Evolutionary conservation across 2,113 vertebrate species (phyloP).

Genomic region (Rynchops niger): DNA sequence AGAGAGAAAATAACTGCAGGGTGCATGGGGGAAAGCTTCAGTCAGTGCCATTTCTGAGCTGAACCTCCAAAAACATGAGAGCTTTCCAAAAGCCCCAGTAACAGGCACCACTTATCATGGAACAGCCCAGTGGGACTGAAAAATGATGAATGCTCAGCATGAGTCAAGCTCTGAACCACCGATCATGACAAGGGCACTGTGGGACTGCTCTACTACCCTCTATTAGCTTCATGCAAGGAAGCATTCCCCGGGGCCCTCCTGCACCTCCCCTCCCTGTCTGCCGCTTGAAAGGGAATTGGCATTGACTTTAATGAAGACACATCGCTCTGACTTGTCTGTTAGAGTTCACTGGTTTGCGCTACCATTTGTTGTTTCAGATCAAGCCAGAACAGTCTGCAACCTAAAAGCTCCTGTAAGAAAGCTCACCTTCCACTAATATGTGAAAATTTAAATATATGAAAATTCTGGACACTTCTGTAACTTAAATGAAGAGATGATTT

Average conservation of each 20-base stretch:
- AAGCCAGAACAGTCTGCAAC: neutral
- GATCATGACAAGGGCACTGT: neutral
- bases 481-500: neutral
- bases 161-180: neutral
- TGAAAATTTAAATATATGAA: neutral
- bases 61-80: neutral
- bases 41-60: neutral
- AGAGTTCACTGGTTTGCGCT: neutral
- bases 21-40: neutral
- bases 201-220: neutral
- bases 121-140: neutral
- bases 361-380: neutral
- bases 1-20: neutral
- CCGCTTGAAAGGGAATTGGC: neutral
- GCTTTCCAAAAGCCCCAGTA: neutral
- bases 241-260: rapidly evolving
- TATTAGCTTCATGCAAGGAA: neutral
- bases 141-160: neutral
- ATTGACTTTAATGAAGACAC: neutral
- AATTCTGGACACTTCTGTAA: neutral
- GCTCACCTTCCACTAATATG: neutral
- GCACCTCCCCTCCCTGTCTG: neutral
- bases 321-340: neutral
- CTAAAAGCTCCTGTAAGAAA: neutral
- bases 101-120: neutral